Conservation (phyloP, 2,113 vertebrate species). For the Tinamus guttatus region DNA sequence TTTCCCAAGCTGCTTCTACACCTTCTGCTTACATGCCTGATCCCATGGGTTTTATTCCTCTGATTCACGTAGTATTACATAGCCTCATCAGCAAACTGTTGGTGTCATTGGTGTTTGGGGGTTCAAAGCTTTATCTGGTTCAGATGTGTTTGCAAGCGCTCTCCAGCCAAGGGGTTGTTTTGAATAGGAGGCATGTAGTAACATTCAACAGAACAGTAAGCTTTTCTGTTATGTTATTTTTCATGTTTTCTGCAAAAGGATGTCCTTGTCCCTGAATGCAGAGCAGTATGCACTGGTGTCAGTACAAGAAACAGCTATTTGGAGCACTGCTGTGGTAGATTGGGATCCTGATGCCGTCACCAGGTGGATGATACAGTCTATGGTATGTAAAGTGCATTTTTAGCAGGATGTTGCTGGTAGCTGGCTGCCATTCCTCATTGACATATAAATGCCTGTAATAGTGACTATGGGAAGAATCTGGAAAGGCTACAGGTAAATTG, state of each 20-base stretch:
- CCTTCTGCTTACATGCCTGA: background rate
- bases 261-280: background rate
- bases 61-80: background rate
- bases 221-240: background rate
- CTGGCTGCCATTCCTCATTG: background rate
- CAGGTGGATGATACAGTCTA: background rate
- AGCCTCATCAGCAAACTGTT: background rate
- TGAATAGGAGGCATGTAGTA: background rate
- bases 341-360: background rate
- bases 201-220: background rate
- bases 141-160: background rate
- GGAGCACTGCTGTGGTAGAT: rapidly evolving
- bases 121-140: background rate
- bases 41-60: background rate
- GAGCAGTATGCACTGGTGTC: rapidly evolving
- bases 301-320: background rate
- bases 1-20: slow-evolving; percentile 10
- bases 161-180: background rate
- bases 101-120: background rate
- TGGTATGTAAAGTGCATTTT: background rate
- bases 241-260: background rate
- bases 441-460: background rate
- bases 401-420: background rate
- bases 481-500: background rate
- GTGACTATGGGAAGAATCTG: background rate